Evolutionary conservation across 2,797 vertebrate genomes (phyloP).

Genomic region (Trematomus bernacchii): DNA sequence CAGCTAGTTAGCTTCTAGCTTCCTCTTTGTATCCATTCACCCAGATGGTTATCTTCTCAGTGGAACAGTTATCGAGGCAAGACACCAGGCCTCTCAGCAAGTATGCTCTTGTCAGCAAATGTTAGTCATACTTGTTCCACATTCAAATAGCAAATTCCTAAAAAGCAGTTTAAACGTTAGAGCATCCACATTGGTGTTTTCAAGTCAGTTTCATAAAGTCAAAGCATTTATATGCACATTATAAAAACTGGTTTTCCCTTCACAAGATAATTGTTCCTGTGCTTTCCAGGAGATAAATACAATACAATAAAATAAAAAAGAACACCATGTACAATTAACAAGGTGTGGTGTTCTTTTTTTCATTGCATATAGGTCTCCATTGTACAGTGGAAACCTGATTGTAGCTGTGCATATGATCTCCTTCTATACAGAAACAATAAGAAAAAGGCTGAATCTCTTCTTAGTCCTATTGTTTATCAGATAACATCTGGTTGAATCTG

Average conservation of each 20-base stretch:
- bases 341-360: too few species aligned
- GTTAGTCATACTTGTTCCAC: slow-evolving; percentile 17
- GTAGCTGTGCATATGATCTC: too few species aligned
- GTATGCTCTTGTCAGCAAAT: slow-evolving; percentile 27
- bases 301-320: too few species aligned
- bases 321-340: too few species aligned
- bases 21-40: slow-evolving; percentile 34
- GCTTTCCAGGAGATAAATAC: too few species aligned
- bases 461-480: background rate
- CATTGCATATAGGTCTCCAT: too few species aligned
- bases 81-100: slow-evolving; percentile 31
- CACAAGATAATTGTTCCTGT: too few species aligned
- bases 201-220: too few species aligned
- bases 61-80: slow-evolving; percentile 54
- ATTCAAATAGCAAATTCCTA: background rate
- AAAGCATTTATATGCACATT: too few species aligned
- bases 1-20: background rate
- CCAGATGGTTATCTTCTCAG: slow-evolving; percentile 61
- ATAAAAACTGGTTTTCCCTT: too few species aligned
- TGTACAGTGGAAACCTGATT: too few species aligned
- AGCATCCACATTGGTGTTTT: background rate
- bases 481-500: background rate
- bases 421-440: background rate
- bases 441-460: background rate
- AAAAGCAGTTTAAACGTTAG: background rate